phyloP scores from a whole-genome alignment of 2,888 invertebrate species.

The Heliconius cydno region DNA sequence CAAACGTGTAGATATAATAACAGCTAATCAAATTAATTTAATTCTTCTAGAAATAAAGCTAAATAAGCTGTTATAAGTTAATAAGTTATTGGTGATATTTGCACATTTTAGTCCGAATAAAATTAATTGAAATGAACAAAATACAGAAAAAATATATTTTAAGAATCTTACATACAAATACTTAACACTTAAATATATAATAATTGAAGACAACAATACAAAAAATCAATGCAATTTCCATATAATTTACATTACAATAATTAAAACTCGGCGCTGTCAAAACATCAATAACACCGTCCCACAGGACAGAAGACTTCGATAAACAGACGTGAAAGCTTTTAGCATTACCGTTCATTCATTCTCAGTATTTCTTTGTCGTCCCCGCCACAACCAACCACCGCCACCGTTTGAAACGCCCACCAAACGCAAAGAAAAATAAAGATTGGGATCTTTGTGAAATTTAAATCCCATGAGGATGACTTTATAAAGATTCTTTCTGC shows the following conservation, averaged over 20 bases:
- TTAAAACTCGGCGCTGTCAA: conserved; percentile 62
- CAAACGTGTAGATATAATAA: too few species aligned
- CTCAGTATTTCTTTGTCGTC: conserved; percentile 73
- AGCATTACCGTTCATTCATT: conserved; percentile 80
- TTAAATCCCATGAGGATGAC: conserved; percentile 74
- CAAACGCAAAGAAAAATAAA: conserved; percentile 64
- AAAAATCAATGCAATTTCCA: conserved; percentile 23
- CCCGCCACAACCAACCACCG: conserved; percentile 56
- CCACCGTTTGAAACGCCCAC: conserved; percentile 63
- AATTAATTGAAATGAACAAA: too few species aligned
- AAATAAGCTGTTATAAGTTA: too few species aligned
- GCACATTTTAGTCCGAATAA: too few species aligned
- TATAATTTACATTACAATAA: conserved; percentile 44
- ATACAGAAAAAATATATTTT: background rate
- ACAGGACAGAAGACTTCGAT: conserved; percentile 66
- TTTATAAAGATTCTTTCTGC: conserved; percentile 61
- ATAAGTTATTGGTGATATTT: too few species aligned
- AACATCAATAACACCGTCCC: conserved; percentile 79
- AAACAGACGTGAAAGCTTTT: conserved; percentile 78
- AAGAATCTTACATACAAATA: background rate
- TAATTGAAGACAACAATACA: background rate
- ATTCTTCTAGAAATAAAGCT: too few species aligned
- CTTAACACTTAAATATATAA: background rate
- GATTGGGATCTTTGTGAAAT: conserved; percentile 74
- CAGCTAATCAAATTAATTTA: too few species aligned